Evolutionary conservation across 2,113 vertebrate species (phyloP), one percentile per base, ranked within the genome.

Genomic region (Danio rerio): DNA sequence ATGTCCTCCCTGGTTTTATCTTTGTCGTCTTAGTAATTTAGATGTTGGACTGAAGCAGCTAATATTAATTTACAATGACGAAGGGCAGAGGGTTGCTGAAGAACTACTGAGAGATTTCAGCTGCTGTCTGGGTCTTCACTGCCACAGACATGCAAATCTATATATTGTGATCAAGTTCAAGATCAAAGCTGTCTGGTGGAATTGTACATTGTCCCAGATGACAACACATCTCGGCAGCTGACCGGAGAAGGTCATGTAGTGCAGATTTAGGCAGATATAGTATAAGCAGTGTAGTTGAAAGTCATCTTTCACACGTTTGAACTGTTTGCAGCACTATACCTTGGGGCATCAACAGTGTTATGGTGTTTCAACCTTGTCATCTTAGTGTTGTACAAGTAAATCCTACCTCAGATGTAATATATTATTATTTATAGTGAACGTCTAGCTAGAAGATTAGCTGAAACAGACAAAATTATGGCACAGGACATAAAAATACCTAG

Each of bases 141-240:
- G 31, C 31, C 31, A 56, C 16, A 5, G 40, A 45, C 53, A 59
- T n/a, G 43, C 55, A 74, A 40, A 74, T 55, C 71, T 20, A 56
- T 55, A 43, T 10, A 74, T 12, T 40, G 31, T 43, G 5, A 74
- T 40, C 31, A 40, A 52, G 18, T 71, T 71, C 68, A 71, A 52
- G 47, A 71, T 11, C 40, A 43, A 13, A 66, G 47, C 68, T 52
- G 47, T 18, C 7, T 52, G 15, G 40, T 56, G 53, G 31, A 74
- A 56, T 18, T 52, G 4, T 70, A 52, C 47, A 71, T 52, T 52
- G 1, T 20, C 18, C 47, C 68, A 52, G 47, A 74, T 75, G 72
- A 75, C 52, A 58, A 58, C 31, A 43, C 43, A 58, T 74, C 53
- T 56, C 10, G 52, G 71, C 53, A 42, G 7, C 10, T 61, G 73